A percentile compares a stretch with the other conserved stretches of the same genome.
These are phyloP conservation scores for Drosophila subquinaria DNA, from an alignment of 2,888 invertebrate genomes.

Conservation along the genomic window DNA sequence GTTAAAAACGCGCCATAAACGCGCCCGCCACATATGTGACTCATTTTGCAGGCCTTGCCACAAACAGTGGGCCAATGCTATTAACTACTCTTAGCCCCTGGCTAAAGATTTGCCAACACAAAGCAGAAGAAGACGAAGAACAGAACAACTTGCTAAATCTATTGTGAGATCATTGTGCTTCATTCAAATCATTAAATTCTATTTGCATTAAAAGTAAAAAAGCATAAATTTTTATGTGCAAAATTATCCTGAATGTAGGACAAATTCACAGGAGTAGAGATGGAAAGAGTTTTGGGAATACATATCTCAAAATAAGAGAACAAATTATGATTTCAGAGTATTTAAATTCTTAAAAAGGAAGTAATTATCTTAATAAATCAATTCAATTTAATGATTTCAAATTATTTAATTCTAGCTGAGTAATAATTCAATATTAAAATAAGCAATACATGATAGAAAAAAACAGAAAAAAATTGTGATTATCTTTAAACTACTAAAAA, in stretches of 20 bases:
- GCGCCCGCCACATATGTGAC: constrained; percentile 50
- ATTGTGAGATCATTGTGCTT: constrained; percentile 39
- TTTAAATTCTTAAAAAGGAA: too few relatives aligned
- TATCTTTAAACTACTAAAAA: not conserved
- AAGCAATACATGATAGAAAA: too few relatives aligned
- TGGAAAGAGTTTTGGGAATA: too few relatives aligned
- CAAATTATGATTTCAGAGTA: too few relatives aligned
- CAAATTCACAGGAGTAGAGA: too few relatives aligned
- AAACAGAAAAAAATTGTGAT: too few relatives aligned
- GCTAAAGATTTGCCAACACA: constrained; percentile 14
- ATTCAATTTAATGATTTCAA: too few relatives aligned
- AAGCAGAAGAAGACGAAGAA: not conserved
- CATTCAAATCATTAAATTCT: constrained; percentile 3
- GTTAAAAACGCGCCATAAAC: constrained; percentile 73
- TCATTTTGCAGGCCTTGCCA: constrained; percentile 43
- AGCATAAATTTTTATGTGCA: not conserved
- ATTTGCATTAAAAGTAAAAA: not conserved
- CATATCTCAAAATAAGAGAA: too few relatives aligned
- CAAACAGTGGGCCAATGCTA: constrained; percentile 54
- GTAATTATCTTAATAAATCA: too few relatives aligned
- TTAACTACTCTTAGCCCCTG: constrained; percentile 24
- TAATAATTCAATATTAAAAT: too few relatives aligned
- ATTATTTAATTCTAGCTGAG: too few relatives aligned
- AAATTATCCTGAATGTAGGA: not conserved
- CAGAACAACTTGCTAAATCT: constrained; percentile 35